phyloP scores from a whole-genome alignment of 2,797 vertebrate species.

The Melopsittacus undulatus region DNA sequence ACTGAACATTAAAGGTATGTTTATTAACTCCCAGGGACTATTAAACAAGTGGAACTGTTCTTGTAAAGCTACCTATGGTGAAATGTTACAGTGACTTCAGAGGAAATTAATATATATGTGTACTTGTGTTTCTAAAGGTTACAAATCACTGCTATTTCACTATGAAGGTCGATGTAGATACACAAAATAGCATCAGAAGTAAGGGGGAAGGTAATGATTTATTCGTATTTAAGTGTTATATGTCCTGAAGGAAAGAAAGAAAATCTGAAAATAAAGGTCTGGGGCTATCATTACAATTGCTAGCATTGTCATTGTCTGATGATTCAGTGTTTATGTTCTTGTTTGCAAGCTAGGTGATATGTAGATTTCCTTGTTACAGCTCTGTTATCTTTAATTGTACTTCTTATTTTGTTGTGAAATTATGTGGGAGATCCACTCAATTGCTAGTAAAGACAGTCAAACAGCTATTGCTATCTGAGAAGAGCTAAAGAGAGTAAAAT shows the following conservation, averaged over 20 bases:
- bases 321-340: background rate
- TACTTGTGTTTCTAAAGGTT: background rate
- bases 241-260: background rate
- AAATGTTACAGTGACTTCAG: background rate
- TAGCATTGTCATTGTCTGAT: background rate
- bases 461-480: background rate
- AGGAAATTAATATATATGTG: background rate
- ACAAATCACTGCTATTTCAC: background rate
- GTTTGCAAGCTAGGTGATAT: background rate
- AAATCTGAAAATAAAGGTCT: background rate
- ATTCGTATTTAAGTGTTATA: background rate
- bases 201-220: background rate
- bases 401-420: background rate
- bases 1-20: background rate
- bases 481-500: background rate
- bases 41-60: slow-evolving; percentile 19
- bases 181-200: background rate
- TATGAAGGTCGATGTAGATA: background rate
- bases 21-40: background rate
- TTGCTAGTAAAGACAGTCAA: background rate
- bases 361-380: background rate
- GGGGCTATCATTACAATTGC: background rate
- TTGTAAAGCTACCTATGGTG: background rate
- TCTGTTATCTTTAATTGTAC: background rate
- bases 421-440: background rate